Evolutionary conservation across 2,888 invertebrate species (phyloP), one percentile per base, ranked within the genome.

Genomic region (Poecilobothrus nobilitatus): DNA sequence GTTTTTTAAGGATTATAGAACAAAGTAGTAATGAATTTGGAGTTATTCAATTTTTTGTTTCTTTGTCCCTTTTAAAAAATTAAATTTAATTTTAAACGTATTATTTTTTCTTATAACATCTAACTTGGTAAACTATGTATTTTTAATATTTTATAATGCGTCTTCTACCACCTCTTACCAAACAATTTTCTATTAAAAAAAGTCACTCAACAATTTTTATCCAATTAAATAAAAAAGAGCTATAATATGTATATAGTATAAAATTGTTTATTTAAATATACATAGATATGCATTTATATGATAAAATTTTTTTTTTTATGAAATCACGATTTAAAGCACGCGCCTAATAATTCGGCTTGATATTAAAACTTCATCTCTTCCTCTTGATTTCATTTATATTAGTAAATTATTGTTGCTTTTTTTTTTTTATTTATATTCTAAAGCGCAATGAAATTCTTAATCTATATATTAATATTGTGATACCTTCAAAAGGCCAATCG

Each of bases 311-410:
- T 27, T 27, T 27, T 27, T 27, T 69, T 71, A 68, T 68, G 53
- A 65, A 66, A 69, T 71, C 71, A 71, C 71, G 71, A 71, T 69
- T 69, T 69, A 68, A 63, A 71, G 71, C 71, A 71, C 71, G 71
- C 71, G 71, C 71, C 71, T 69, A 71, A 68, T 68, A 71, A 71
- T 71, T 68, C 67, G 37, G 18, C 18, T 66, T 61, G 71, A 71
- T 71, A 71, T 71, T 71, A 69, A 71, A 71, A 69, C 69, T 71
- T 71, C 71, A 71, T 71, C 71, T 71, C 69, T 69, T n/a, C 53
- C 15, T 53, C n/a, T 6, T 68, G 66, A 68, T 68, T 69, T 66
- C 66, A 69, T 53, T 18, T 53, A 10, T 37, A 8, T 37, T 37
- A 10, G 9, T 53, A 6, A 53, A 12, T 53, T 18, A 6, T 53